These are phyloP conservation scores for Labeo rohita DNA, from an alignment of 2,113 vertebrate genomes.

Conservation along the genomic window DNA sequence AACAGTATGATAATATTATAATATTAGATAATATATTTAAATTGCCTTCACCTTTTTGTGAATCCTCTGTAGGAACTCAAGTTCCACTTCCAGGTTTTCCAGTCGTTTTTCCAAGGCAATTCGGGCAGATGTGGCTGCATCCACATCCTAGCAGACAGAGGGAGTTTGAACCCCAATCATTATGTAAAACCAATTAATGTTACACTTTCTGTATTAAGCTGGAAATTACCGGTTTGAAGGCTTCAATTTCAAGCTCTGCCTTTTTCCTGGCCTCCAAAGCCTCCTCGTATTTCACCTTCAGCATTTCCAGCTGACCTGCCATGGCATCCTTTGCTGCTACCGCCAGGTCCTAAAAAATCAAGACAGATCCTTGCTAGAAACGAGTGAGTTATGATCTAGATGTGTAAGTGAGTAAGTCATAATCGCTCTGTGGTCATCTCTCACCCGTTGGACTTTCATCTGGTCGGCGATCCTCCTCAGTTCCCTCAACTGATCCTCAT, in stretches of 20 bases:
- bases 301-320: slow-evolving; percentile 66
- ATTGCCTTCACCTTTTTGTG: slow-evolving; percentile 74
- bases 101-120: slow-evolving; percentile 73
- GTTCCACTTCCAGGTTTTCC: slow-evolving; percentile 73
- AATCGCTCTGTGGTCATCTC: slow-evolving; percentile 3
- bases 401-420: not conserved
- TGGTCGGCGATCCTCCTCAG: slow-evolving; percentile 71
- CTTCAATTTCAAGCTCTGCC: slow-evolving; percentile 73
- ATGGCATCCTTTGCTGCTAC: slow-evolving; percentile 70
- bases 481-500: slow-evolving; percentile 73
- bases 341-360: slow-evolving; percentile 68
- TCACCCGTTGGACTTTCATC: slow-evolving; percentile 71
- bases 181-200: not conserved
- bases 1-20: too few species aligned
- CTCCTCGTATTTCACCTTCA: slow-evolving; percentile 74
- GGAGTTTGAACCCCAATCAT: not conserved
- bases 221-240: slow-evolving; percentile 72
- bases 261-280: slow-evolving; percentile 72
- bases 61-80: slow-evolving; percentile 75
- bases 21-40: not conserved
- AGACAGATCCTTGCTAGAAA: not conserved
- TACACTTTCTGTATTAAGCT: not conserved
- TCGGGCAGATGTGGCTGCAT: slow-evolving; percentile 65
- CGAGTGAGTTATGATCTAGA: not conserved
- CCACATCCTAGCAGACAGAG: slow-evolving; percentile 66